phyloP scores from a whole-genome alignment of 2,113 vertebrate genomes.

The Ictidomys tridecemlineatus region DNA sequence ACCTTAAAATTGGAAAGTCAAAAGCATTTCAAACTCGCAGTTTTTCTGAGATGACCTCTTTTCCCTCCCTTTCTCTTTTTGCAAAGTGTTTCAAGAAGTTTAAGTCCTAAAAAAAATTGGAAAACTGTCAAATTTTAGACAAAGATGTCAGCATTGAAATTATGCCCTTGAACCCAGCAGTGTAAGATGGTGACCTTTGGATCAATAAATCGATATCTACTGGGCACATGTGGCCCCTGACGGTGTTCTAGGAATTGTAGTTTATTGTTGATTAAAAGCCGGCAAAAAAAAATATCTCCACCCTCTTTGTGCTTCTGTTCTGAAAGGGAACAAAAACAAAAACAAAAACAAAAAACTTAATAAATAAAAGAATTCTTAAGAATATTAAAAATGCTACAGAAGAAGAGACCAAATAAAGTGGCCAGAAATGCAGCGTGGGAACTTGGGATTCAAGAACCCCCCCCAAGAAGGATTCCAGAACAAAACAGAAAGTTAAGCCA shows the following conservation, averaged over 20 bases:
- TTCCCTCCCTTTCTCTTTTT: not conserved
- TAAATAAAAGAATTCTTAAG: not conserved
- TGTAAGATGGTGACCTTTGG: not conserved
- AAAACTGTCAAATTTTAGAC: not conserved
- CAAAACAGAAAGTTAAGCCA: not conserved
- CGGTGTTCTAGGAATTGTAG: not conserved
- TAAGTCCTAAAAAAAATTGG: not conserved
- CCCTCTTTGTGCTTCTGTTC: not conserved
- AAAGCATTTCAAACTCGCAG: not conserved
- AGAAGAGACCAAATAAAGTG: not conserved
- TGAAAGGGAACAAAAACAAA: not conserved
- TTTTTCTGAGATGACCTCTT: not conserved
- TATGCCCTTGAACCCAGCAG: not conserved
- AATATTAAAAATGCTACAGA: not conserved
- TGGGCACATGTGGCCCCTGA: not conserved
- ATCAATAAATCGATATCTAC: not conserved
- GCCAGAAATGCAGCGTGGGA: not conserved
- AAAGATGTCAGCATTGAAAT: not conserved
- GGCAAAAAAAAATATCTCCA: not conserved
- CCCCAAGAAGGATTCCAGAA: not conserved
- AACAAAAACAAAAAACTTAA: not conserved
- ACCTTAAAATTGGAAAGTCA: not conserved
- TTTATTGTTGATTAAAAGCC: not conserved
- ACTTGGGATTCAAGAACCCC: not conserved
- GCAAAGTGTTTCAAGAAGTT: not conserved